Percentiles rank a stretch among this genome's conserved stretches.
These are phyloP conservation scores for Tachina grossa DNA, from an alignment of 2,888 invertebrate genomes.

Conservation along the genomic window DNA sequence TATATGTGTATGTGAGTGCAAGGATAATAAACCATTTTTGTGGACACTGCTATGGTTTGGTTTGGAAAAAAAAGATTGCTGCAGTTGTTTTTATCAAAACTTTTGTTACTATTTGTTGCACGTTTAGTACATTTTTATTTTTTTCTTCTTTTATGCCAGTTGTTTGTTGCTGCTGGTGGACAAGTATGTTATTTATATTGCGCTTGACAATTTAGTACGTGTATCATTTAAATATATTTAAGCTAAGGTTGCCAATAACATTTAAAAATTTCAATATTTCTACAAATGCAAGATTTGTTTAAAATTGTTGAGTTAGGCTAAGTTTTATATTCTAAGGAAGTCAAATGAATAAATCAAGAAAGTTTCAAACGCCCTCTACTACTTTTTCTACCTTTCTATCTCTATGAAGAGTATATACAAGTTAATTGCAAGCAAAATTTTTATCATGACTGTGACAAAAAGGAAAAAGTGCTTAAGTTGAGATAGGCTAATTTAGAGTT, in stretches of 20 bases:
- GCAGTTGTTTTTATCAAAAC: conserved; percentile 53
- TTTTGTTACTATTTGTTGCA: conserved; percentile 45
- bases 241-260: conserved; percentile 48
- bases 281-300: not conserved
- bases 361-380: too few species aligned
- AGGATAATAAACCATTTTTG: conserved; percentile 59
- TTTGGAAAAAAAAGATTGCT: conserved; percentile 28
- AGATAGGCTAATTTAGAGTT: too few species aligned
- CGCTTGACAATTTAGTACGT: conserved; percentile 65
- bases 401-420: too few species aligned
- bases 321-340: too few species aligned
- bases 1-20: not conserved
- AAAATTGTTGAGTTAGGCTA: too few species aligned
- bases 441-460: too few species aligned
- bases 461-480: too few species aligned
- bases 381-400: too few species aligned
- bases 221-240: conserved; percentile 51
- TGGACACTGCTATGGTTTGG: conserved; percentile 46
- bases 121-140: conserved; percentile 25
- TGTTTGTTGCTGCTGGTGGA: conserved; percentile 50
- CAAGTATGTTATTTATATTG: conserved; percentile 68
- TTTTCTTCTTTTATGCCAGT: not conserved
- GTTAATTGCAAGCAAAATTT: too few species aligned
- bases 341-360: too few species aligned
- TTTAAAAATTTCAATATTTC: not conserved